A percentile compares a stretch with the other conserved stretches of the same genome.
Evolutionary conservation across 2,888 invertebrate genomes (phyloP).

Genomic region (Drosophila mettleri): DNA sequence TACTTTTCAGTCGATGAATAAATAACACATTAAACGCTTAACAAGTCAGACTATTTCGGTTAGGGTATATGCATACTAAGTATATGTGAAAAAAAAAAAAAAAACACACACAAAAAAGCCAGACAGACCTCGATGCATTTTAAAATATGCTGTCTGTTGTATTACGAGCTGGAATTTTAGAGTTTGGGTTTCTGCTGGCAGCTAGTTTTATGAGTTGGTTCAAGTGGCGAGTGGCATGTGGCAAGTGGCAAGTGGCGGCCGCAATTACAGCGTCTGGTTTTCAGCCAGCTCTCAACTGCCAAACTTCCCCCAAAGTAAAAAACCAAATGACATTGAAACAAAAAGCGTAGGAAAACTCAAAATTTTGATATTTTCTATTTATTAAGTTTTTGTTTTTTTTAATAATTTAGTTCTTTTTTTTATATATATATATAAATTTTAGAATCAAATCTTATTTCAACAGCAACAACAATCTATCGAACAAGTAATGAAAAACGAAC

Average conservation of each 20-base stretch:
- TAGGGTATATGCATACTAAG: conserved; percentile 24
- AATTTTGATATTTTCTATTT: conserved; percentile 3
- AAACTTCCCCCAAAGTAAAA: conserved; percentile 5
- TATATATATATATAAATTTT: neutral
- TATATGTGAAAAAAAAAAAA: neutral
- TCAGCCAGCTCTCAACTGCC: conserved; percentile 23
- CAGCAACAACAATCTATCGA: neutral
- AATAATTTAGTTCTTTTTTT: neutral
- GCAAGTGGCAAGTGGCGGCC: conserved; percentile 36
- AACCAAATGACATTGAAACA: conserved; percentile 58
- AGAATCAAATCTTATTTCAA: too few species aligned
- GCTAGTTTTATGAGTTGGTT: conserved; percentile 28
- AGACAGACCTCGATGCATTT: conserved; percentile 17
- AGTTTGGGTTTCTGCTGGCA: conserved; percentile 31
- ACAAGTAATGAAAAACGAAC: neutral
- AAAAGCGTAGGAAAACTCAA: conserved; percentile 30
- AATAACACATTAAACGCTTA: neutral
- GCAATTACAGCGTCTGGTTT: conserved; percentile 64
- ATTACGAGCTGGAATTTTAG: conserved; percentile 16
- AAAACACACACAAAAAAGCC: too few species aligned
- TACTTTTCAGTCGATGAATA: neutral
- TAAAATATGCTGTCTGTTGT: conserved; percentile 46
- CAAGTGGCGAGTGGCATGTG: conserved; percentile 55
- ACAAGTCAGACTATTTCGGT: neutral
- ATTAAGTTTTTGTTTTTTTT: neutral